These are phyloP conservation scores for Melanotaenia duboulayi DNA, from an alignment of 2,113 vertebrate genomes.

Conservation along the genomic window DNA sequence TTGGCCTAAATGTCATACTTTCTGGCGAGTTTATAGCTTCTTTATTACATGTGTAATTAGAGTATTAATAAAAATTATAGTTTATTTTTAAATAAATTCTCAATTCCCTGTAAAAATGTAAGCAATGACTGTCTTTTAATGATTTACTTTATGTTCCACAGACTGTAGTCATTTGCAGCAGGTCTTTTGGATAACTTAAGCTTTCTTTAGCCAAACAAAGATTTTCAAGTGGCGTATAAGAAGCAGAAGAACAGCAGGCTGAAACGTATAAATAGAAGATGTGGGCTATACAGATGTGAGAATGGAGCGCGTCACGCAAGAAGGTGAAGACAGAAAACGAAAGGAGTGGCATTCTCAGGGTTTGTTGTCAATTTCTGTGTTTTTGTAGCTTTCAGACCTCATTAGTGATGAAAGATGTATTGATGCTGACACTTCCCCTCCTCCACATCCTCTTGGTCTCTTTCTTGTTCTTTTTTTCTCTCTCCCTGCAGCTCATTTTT, in stretches of 20 bases:
- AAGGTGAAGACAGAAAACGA: slow-evolving; percentile 52
- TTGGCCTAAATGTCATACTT: not conserved
- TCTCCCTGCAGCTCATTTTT: slow-evolving; percentile 27
- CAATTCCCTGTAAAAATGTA: not conserved
- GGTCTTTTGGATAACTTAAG: not conserved
- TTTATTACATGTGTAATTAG: too few relatives aligned
- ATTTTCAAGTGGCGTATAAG: slow-evolving; percentile 15
- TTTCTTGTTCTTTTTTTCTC: slow-evolving; percentile 7
- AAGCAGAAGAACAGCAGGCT: slow-evolving; percentile 24
- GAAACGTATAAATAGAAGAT: slow-evolving; percentile 20
- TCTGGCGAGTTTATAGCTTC: not conserved
- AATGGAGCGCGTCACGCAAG: slow-evolving; percentile 46
- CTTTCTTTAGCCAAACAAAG: not conserved
- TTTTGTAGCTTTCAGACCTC: slow-evolving; percentile 82
- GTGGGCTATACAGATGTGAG: slow-evolving; percentile 39
- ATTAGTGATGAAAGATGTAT: slow-evolving; percentile 82
- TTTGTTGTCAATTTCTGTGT: slow-evolving; percentile 75
- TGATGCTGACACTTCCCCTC: slow-evolving; percentile 71
- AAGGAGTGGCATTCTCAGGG: slow-evolving; percentile 59
- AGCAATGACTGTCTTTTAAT: not conserved
- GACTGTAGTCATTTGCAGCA: not conserved
- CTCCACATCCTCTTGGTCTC: slow-evolving; percentile 25
- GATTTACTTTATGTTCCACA: not conserved
- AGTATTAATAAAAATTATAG: not conserved
- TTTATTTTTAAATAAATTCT: not conserved